Conservation (phyloP, 2,113 vertebrate species). For the Mustela nigripes region DNA sequence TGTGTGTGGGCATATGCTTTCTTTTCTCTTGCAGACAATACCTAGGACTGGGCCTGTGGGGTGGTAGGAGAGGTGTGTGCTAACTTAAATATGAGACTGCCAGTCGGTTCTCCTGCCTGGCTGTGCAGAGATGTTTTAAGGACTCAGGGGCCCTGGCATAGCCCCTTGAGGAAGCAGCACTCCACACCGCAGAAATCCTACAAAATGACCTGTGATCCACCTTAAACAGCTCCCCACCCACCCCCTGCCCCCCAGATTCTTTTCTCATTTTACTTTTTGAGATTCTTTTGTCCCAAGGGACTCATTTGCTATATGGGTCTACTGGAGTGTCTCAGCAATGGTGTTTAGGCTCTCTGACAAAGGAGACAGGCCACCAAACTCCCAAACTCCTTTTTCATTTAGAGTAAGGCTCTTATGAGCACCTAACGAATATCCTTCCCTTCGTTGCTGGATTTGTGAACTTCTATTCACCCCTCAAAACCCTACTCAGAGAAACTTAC, state of each 20-base stretch:
- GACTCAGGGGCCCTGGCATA: background rate
- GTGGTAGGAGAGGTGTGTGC: background rate
- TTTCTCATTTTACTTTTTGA: slow-evolving; percentile 11
- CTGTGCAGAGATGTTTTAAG: background rate
- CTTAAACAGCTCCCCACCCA: background rate
- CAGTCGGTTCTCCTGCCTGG: background rate
- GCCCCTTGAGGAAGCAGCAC: background rate
- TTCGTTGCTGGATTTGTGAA: background rate
- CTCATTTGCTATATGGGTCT: background rate
- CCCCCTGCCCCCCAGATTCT: background rate
- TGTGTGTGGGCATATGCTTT: background rate
- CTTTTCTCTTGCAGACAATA: background rate
- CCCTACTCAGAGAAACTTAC: background rate
- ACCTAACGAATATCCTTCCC: background rate
- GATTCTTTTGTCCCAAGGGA: background rate
- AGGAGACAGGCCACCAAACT: background rate
- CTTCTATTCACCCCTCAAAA: background rate
- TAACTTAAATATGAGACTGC: background rate
- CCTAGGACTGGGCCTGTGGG: background rate
- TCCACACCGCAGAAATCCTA: background rate
- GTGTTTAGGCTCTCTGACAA: background rate
- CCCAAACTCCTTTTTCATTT: background rate
- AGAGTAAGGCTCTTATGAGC: background rate
- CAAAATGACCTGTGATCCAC: background rate
- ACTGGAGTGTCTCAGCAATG: background rate